A percentile compares a stretch with the other conserved stretches of the same genome.
Evolutionary conservation across 2,888 invertebrate species (phyloP).

Genomic region (Noctua comes): DNA sequence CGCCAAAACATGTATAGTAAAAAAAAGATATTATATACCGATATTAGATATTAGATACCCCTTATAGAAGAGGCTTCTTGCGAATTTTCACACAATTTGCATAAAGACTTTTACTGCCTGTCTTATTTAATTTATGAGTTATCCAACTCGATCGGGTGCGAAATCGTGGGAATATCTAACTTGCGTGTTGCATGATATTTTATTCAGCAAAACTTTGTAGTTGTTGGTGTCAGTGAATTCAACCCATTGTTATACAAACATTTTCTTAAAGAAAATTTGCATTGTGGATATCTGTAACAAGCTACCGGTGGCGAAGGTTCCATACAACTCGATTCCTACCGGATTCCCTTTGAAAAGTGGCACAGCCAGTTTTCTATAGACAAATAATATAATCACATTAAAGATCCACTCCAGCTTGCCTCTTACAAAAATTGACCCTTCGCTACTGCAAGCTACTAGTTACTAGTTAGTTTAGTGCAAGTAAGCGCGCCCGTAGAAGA

Average conservation of each 20-base stretch:
- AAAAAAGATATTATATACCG: no score
- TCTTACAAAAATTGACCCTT: no score
- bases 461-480: no score
- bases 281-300: background rate
- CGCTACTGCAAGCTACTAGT: background rate
- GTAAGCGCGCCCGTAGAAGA: background rate
- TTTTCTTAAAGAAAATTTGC: background rate
- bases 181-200: slow-evolving; percentile 36
- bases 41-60: no score
- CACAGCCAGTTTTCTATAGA: no score
- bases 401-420: no score
- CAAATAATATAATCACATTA: no score
- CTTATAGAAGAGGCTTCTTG: slow-evolving; percentile 11
- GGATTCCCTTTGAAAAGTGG: no score
- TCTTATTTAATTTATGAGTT: slow-evolving; percentile 44
- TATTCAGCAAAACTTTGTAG: slow-evolving; percentile 23
- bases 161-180: slow-evolving; percentile 52
- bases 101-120: slow-evolving; percentile 38
- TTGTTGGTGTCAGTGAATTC: background rate
- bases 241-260: background rate
- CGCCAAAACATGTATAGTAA: background rate
- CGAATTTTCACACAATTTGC: slow-evolving; percentile 52
- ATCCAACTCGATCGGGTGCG: slow-evolving; percentile 29
- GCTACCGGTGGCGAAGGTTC: no score
- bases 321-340: no score